These are phyloP conservation scores for Scophthalmus maximus DNA, from an alignment of 2,113 vertebrate genomes.

Conservation along the genomic window DNA sequence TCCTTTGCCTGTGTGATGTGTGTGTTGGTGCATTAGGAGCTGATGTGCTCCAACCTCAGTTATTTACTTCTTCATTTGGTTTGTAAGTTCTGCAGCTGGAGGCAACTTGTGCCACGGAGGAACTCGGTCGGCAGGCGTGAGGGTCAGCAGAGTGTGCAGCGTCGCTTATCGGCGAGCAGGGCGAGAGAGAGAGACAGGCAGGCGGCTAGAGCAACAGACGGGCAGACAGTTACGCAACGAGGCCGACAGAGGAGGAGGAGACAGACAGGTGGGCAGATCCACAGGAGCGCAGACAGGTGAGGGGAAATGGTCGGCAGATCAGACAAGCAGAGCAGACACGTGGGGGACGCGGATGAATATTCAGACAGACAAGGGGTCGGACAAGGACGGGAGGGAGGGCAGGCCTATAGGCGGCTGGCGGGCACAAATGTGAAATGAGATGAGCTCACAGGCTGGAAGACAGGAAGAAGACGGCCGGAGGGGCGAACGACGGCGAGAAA, in stretches of 20 bases:
- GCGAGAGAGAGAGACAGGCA: conserved; percentile 3
- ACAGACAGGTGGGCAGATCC: conserved; percentile 36
- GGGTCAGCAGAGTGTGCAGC: conserved; percentile 43
- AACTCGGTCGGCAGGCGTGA: conserved; percentile 44
- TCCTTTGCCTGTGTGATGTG: background rate
- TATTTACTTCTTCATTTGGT: conserved; percentile 12
- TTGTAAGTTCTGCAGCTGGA: conserved; percentile 18
- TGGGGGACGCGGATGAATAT: conserved; percentile 38
- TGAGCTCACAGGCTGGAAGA: conserved; percentile 1
- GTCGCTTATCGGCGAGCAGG: too few relatives aligned
- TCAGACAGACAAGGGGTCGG: background rate
- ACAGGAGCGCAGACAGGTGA: conserved; percentile 31
- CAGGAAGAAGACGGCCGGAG: background rate
- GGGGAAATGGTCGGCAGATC: conserved; percentile 41
- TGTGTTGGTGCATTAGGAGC: background rate
- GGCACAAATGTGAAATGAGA: conserved; percentile 38
- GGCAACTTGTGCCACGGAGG: conserved; percentile 46
- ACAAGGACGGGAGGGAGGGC: conserved; percentile 30
- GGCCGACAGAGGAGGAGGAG: conserved; percentile 22
- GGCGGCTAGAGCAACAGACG: conserved; percentile 19
- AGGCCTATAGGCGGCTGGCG: background rate
- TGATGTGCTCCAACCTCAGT: conserved; percentile 39
- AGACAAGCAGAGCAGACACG: conserved; percentile 38
- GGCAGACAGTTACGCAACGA: conserved; percentile 35
- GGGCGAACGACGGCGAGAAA: too few relatives aligned